Evolutionary conservation across 2,797 vertebrate species (phyloP).

Genomic region (Chiropotes sagulatus): DNA sequence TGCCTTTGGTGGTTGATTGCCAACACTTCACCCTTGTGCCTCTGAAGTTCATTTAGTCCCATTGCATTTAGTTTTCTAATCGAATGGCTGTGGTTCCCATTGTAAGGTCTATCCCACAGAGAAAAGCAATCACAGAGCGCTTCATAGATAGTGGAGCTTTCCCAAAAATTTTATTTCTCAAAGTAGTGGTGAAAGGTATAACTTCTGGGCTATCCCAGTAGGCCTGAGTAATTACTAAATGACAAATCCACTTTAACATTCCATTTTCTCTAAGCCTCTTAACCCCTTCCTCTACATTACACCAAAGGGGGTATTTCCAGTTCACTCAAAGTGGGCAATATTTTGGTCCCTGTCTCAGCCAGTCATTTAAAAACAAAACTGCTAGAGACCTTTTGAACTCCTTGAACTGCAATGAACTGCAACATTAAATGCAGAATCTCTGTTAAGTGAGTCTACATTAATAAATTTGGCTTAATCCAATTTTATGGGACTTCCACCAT

Average conservation of each 20-base stretch:
- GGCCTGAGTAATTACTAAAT: background rate
- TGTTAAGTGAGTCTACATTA: background rate
- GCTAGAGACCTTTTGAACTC: background rate
- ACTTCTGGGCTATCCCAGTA: background rate
- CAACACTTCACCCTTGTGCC: background rate
- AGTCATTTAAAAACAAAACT: background rate
- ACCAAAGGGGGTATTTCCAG: background rate
- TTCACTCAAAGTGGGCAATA: background rate
- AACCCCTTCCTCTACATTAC: background rate
- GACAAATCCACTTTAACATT: background rate
- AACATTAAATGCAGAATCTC: background rate
- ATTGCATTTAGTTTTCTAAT: background rate
- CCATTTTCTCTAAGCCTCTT: background rate
- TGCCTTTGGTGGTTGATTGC: background rate
- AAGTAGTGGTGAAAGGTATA: background rate
- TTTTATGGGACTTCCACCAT: background rate
- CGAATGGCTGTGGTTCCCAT: background rate
- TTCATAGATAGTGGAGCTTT: background rate
- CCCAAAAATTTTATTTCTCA: background rate
- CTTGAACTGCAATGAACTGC: background rate
- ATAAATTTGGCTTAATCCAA: background rate
- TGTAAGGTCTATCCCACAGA: background rate
- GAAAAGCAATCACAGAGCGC: background rate
- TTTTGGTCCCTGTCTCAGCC: background rate
- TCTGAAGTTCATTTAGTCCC: background rate